These are phyloP conservation scores for Stigmatopora argus DNA, from an alignment of 2,113 vertebrate species.

Conservation along the genomic window DNA sequence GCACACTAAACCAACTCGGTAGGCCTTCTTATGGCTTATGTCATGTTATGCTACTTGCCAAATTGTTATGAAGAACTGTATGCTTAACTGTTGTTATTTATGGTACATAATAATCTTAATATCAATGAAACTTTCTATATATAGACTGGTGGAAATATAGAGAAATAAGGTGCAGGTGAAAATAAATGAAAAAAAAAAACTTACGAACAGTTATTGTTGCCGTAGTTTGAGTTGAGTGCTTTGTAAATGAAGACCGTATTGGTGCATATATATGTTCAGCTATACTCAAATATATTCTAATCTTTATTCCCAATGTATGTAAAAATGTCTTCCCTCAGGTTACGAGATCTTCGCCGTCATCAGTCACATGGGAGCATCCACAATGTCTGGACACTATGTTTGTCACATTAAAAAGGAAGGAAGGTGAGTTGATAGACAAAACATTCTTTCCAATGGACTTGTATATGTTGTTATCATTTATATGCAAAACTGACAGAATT, in stretches of 20 bases:
- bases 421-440: conserved; percentile 72
- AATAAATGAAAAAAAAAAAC: neutral
- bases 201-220: neutral
- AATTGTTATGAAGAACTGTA: neutral
- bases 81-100: neutral
- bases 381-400: conserved; percentile 96
- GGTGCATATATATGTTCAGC: neutral
- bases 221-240: neutral
- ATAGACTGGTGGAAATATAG: too few species aligned
- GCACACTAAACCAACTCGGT: neutral
- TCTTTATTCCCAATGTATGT: neutral
- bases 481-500: neutral
- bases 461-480: neutral
- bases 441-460: neutral
- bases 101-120: too few species aligned
- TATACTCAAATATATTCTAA: neutral
- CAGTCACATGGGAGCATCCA: conserved; percentile 97
- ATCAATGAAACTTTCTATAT: too few species aligned
- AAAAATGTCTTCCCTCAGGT: conserved; percentile 59
- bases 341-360: conserved; percentile 96
- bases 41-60: too few species aligned
- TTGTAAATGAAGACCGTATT: neutral
- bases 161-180: too few species aligned
- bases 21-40: neutral
- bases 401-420: conserved; percentile 98